Conservation (phyloP, 2,888 invertebrate genomes). For the Mesopsocus fuscifrons region DNA sequence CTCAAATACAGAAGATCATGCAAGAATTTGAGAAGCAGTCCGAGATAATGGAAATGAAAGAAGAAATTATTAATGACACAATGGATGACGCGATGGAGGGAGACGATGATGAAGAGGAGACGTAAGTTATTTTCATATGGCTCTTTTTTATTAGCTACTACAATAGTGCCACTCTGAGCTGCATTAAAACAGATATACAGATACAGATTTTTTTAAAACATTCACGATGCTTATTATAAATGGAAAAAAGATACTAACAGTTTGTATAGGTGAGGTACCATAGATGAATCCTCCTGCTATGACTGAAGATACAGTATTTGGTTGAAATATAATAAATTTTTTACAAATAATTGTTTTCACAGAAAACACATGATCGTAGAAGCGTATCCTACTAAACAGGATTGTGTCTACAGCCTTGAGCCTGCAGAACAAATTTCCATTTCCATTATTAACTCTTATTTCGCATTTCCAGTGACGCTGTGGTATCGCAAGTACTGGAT, state of each 20-base stretch:
- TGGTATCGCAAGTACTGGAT: constrained; percentile 90
- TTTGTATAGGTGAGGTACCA: too few species aligned
- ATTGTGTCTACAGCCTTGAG: too few species aligned
- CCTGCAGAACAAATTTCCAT: too few species aligned
- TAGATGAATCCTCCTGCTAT: too few species aligned
- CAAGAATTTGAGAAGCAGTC: constrained; percentile 98
- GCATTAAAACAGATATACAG: background rate
- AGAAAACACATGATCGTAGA: too few species aligned
- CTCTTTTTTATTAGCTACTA: background rate
- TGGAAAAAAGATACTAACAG: too few species aligned
- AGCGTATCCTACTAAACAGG: too few species aligned
- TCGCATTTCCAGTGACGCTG: constrained; percentile 62
- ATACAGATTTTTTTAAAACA: background rate
- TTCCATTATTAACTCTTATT: too few species aligned
- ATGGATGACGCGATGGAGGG: constrained; percentile 99
- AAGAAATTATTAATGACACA: constrained; percentile 99
- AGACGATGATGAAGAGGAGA: constrained; percentile 95
- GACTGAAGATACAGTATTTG: too few species aligned
- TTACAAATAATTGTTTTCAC: too few species aligned
- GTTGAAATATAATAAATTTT: too few species aligned
- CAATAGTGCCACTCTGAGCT: background rate
- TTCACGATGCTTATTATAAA: background rate
- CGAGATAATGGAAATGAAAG: constrained; percentile 99
- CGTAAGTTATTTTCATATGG: constrained; percentile 30
- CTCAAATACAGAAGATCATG: constrained; percentile 94